Conservation (phyloP, 1,140 invertebrate species). For the Plutomurus gul region DNA sequence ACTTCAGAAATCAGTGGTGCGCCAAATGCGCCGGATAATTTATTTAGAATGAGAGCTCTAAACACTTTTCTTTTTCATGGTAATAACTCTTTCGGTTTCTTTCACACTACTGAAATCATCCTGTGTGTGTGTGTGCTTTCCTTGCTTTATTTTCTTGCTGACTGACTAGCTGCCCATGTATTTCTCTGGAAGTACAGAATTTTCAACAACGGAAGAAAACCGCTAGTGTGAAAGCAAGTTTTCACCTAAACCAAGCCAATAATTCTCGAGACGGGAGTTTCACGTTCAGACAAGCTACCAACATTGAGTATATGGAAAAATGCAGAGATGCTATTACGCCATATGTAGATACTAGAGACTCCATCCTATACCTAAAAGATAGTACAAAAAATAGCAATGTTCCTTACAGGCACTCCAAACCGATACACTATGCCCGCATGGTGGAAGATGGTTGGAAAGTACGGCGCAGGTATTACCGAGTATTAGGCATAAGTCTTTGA, state of each 20-base stretch:
- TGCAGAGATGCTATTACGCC: too few relatives aligned
- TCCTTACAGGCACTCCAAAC: too few relatives aligned
- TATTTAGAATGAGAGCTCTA: constrained; percentile 6
- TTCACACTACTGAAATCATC: background rate
- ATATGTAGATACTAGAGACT: too few relatives aligned
- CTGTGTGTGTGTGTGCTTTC: background rate
- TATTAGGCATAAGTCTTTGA: constrained; percentile 1
- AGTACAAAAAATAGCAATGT: too few relatives aligned
- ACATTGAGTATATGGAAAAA: too few relatives aligned
- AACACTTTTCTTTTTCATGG: constrained; percentile 14
- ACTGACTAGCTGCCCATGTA: too few relatives aligned
- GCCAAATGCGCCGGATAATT: constrained; percentile 1
- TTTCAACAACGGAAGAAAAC: too few relatives aligned
- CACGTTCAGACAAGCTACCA: background rate
- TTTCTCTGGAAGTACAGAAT: too few relatives aligned
- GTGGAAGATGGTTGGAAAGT: too few relatives aligned
- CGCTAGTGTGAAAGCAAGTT: background rate
- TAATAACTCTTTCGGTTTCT: constrained; percentile 6
- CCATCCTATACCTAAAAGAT: too few relatives aligned
- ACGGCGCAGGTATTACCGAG: background rate
- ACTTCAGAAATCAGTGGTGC: constrained; percentile 2
- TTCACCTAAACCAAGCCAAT: constrained; percentile 8
- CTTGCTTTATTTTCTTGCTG: too few relatives aligned
- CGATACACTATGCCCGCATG: too few relatives aligned
- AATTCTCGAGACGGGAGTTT: background rate